A percentile compares a stretch with the other conserved stretches of the same genome.
Evolutionary conservation across 2,888 invertebrate genomes (phyloP).

Genomic region (Oxytorus armatus): DNA sequence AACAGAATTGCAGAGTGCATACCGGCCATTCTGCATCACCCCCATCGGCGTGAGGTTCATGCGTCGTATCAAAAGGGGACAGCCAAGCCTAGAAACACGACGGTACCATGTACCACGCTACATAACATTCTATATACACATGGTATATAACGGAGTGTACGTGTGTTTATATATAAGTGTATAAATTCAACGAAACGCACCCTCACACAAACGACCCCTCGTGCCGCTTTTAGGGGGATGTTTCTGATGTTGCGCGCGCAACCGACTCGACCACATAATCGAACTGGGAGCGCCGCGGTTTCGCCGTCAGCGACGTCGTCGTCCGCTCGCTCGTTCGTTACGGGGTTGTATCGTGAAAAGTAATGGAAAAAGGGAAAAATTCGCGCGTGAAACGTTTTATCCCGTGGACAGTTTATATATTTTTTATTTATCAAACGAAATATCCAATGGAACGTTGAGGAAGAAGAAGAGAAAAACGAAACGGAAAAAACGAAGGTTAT

Average conservation of each 20-base stretch:
- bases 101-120: background rate
- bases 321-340: conserved; percentile 71
- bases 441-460: background rate
- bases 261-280: conserved; percentile 81
- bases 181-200: conserved; percentile 7
- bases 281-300: conserved; percentile 84
- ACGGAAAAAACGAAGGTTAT: background rate
- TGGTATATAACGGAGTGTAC: background rate
- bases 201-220: conserved; percentile 32
- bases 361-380: conserved; percentile 64
- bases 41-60: conserved; percentile 59
- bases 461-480: conserved; percentile 18
- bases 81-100: conserved; percentile 51
- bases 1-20: conserved; percentile 53
- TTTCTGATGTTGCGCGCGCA: conserved; percentile 79
- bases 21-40: conserved; percentile 58
- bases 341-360: conserved; percentile 66
- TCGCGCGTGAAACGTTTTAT: conserved; percentile 48
- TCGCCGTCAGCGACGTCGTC: conserved; percentile 80
- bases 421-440: background rate
- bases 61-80: conserved; percentile 56
- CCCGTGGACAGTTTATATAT: conserved; percentile 12
- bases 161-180: background rate
- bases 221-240: conserved; percentile 67
- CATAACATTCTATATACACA: conserved; percentile 6